Conservation (phyloP, 1,140 invertebrate species). For the Lerema accius region DNA sequence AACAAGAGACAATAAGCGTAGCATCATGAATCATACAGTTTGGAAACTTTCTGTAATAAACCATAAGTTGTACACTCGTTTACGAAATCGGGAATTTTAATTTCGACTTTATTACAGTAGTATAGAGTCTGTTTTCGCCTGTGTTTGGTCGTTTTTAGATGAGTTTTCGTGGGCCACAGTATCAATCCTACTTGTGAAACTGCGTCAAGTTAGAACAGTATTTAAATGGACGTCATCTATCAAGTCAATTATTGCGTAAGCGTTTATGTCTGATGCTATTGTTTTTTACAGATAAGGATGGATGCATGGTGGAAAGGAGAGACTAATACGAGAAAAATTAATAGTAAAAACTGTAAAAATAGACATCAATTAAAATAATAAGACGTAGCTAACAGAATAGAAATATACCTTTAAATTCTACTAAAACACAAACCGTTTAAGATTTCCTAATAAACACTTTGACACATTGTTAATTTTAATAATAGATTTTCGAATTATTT, state of each 20-base stretch:
- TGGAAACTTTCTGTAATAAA: conserved; percentile 56
- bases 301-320: conserved; percentile 12
- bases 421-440: no score
- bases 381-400: no score
- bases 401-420: no score
- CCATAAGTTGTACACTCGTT: conserved; percentile 33
- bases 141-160: neutral
- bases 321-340: no score
- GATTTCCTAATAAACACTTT: no score
- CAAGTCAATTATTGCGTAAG: conserved; percentile 47
- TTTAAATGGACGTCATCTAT: conserved; percentile 54
- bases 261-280: conserved; percentile 38
- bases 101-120: neutral
- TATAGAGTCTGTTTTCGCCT: neutral
- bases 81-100: conserved; percentile 26
- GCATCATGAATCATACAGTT: conserved; percentile 59
- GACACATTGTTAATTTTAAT: no score
- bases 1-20: conserved; percentile 63
- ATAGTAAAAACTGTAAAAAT: no score
- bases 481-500: no score
- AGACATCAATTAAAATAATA: no score
- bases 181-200: conserved; percentile 30
- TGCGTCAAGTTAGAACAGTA: conserved; percentile 39
- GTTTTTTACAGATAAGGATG: conserved; percentile 40
- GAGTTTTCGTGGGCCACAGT: neutral